Conservation (phyloP, 2,113 vertebrate species). For the Peucedramus taeniatus region DNA sequence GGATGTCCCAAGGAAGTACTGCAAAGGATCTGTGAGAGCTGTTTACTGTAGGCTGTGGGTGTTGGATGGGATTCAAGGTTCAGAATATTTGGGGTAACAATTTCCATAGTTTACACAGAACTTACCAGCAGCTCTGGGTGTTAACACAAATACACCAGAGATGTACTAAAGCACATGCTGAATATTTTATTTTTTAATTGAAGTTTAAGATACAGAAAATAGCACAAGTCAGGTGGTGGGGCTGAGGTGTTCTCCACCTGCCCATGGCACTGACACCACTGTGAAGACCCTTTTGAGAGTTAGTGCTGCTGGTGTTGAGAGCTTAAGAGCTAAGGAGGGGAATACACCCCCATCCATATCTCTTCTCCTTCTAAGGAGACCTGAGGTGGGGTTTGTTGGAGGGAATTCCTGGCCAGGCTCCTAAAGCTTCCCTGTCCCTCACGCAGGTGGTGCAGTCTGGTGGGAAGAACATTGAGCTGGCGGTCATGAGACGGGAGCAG, state of each 20-base stretch:
- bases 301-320: not conserved
- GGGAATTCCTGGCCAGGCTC: not conserved
- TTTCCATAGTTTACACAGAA: not conserved
- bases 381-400: not conserved
- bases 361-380: not conserved
- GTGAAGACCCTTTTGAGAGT: not conserved
- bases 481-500: conserved; percentile 80
- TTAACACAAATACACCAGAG: not conserved
- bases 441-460: conserved; percentile 83
- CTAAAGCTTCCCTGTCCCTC: not conserved
- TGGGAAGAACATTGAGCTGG: conserved; percentile 83
- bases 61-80: not conserved
- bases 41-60: rapidly evolving
- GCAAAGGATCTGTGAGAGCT: not conserved
- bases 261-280: rapidly evolving
- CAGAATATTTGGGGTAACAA: not conserved
- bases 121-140: rapidly evolving
- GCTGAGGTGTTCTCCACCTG: not conserved
- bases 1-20: no score
- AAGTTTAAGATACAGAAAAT: not conserved
- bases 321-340: not conserved
- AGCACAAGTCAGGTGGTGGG: not conserved
- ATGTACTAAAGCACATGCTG: no score
- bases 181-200: not conserved
- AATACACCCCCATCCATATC: rapidly evolving